Conservation (phyloP, 2,797 vertebrate genomes). For the Meda fulgida region DNA sequence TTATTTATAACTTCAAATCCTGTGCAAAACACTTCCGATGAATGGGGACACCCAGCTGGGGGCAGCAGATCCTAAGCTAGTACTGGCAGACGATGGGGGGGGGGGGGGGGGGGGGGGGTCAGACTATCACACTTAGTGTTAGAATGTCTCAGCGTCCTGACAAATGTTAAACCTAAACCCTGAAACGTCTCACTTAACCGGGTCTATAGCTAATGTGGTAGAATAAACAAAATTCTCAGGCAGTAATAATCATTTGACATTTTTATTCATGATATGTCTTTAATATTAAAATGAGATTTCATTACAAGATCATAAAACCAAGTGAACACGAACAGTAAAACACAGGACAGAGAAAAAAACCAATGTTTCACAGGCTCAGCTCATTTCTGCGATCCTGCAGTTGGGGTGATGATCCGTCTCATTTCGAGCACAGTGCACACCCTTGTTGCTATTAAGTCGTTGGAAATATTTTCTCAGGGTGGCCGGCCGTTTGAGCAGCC, state of each 20-base stretch:
- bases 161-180: constrained; percentile 46
- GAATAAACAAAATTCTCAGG: not conserved
- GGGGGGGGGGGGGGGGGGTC: constrained; percentile 5
- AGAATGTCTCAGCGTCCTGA: constrained; percentile 58
- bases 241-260: no score
- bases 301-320: constrained; percentile 19
- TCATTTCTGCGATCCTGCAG: constrained; percentile 49
- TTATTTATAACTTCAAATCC: not conserved
- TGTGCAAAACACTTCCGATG: constrained; percentile 50
- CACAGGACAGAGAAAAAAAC: constrained; percentile 59
- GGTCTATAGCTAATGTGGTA: not conserved
- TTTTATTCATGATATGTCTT: not conserved
- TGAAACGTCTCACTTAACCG: not conserved
- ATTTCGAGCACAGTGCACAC: constrained; percentile 57
- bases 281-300: not conserved
- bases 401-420: constrained; percentile 54
- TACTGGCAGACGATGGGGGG: not conserved
- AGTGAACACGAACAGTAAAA: constrained; percentile 48
- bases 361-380: constrained; percentile 58
- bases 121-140: constrained; percentile 53
- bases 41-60: constrained; percentile 63
- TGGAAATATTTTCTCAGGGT: constrained; percentile 67
- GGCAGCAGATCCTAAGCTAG: constrained; percentile 63
- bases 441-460: constrained; percentile 63
- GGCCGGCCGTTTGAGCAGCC: constrained; percentile 51